These are phyloP conservation scores for Sinodicranocentrus sp. DNA, from an alignment of 2,888 invertebrate species.

Conservation along the genomic window DNA sequence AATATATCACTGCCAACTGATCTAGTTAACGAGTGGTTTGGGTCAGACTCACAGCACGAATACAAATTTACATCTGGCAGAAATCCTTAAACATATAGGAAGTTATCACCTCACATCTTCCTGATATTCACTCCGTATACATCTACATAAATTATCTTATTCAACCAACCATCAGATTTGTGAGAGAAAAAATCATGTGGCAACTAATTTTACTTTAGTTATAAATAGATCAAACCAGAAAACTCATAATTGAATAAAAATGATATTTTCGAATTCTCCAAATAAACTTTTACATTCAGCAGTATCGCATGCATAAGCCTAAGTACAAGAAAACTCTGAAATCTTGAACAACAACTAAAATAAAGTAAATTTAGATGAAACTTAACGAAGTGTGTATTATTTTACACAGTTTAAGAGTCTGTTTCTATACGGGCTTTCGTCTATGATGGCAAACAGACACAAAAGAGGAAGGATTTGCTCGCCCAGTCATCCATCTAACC, in stretches of 20 bases:
- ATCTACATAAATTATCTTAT: neutral
- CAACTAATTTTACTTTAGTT: neutral
- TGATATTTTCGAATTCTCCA: neutral
- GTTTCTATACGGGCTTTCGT: neutral
- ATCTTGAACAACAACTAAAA: no score
- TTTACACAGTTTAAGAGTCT: neutral
- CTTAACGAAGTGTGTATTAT: no score
- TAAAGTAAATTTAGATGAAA: no score
- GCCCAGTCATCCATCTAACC: slow-evolving; percentile 8
- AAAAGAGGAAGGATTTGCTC: slow-evolving; percentile 6
- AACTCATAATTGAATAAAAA: neutral
- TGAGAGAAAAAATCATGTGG: no score
- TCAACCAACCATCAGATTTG: neutral
- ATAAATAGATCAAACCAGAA: neutral
- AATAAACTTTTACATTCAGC: neutral
- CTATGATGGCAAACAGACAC: neutral
- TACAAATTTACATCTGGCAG: slow-evolving; percentile 39
- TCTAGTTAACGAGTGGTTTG: neutral
- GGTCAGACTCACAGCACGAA: slow-evolving; percentile 4
- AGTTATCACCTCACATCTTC: neutral
- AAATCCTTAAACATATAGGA: neutral
- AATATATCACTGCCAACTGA: slow-evolving; percentile 52
- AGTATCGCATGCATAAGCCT: neutral
- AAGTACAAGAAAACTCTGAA: neutral
- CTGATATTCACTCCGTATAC: neutral